A percentile compares a stretch with the other conserved stretches of the same genome.
phyloP scores from a whole-genome alignment of 2,888 invertebrate genomes.

The Arenicola marina region DNA sequence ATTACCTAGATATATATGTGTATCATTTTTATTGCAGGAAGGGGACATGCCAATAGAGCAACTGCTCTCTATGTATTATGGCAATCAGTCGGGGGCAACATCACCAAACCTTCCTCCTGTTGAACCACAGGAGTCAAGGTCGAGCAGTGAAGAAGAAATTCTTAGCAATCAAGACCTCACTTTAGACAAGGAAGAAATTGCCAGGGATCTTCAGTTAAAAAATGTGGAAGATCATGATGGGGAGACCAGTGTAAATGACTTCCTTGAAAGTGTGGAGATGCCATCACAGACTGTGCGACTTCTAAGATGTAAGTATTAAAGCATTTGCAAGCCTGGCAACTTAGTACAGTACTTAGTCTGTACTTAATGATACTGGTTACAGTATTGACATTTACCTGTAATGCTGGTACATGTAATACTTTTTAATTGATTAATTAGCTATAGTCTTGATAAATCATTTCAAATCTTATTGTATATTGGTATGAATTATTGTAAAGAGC shows the following conservation, averaged over 20 bases:
- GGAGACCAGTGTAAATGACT: constrained; percentile 54
- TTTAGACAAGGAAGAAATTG: constrained; percentile 60
- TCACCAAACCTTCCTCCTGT: constrained; percentile 52
- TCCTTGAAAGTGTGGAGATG: constrained; percentile 51
- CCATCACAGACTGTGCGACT: constrained; percentile 64
- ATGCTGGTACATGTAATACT: too few species aligned
- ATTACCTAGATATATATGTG: too few species aligned
- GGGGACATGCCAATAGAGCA: constrained; percentile 96
- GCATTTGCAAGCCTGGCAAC: too few species aligned
- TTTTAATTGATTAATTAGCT: too few species aligned
- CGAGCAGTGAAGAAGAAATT: constrained; percentile 61
- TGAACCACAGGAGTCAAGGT: constrained; percentile 44
- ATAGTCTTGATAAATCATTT: too few species aligned
- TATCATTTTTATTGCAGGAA: constrained; percentile 70
- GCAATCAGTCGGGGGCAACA: constrained; percentile 56
- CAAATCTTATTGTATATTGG: too few species aligned
- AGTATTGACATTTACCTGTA: too few species aligned
- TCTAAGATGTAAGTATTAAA: constrained; percentile 64
- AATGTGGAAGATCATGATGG: constrained; percentile 56
- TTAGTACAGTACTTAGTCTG: too few species aligned
- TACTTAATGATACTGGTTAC: too few species aligned
- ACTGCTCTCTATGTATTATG: constrained; percentile 76
- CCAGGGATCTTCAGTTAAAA: constrained; percentile 54
- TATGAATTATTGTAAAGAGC: too few species aligned
- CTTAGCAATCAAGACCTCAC: constrained; percentile 62